Conservation (phyloP, 2,113 vertebrate species). For the Spermophilus dauricus region DNA sequence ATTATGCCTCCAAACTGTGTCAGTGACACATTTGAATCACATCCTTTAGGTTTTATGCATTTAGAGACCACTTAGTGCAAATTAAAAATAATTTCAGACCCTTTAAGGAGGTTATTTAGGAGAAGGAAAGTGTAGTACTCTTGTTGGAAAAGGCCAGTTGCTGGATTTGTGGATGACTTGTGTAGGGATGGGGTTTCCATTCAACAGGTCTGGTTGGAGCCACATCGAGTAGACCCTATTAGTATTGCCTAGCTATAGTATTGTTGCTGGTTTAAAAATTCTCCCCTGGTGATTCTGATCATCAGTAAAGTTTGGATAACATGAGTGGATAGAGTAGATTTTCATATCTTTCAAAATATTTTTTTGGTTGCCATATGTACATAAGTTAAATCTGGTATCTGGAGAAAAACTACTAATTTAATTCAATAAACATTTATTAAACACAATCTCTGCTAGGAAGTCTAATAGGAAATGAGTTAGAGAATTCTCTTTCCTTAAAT, state of each 20-base stretch:
- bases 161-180: background rate
- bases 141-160: background rate
- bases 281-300: background rate
- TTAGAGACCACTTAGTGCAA: background rate
- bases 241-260: background rate
- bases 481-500: background rate
- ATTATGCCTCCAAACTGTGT: background rate
- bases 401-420: background rate
- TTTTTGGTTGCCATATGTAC: background rate
- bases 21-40: background rate
- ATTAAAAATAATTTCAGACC: background rate
- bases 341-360: slow-evolving; percentile 13
- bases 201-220: background rate
- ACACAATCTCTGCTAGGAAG: background rate
- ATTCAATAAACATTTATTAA: background rate
- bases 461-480: background rate
- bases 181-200: background rate
- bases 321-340: background rate
- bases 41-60: background rate
- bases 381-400: background rate
- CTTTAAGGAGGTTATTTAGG: background rate
- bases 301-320: background rate
- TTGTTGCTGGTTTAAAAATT: background rate
- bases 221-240: background rate
- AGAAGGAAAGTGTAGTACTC: background rate